Evolutionary conservation across 2,888 invertebrate genomes (phyloP), one percentile per base, ranked within the genome.

Genomic region (Apoderus coryli): DNA sequence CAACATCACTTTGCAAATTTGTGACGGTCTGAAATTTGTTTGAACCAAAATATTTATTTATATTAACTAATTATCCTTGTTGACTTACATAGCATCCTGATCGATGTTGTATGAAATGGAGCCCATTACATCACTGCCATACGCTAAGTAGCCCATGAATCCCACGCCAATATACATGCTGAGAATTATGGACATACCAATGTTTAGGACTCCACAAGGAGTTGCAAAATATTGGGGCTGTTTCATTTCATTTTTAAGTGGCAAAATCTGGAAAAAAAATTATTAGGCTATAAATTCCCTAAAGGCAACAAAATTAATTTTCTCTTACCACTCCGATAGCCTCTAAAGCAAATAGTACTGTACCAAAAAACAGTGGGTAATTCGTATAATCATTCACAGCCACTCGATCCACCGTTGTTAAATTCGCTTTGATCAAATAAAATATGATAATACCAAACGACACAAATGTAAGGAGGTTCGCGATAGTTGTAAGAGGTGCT

Each of bases 221-320:
- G 79, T 79, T 2, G 76, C 76, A 56, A 95, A 92, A 25, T 69
- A 65, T 44, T 71, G 70, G 0, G 90, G 90, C 0, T 74, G 73
- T 53, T 80, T 80, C 92, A 95, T 93, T 54, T 88, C 85, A 53
- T 92, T 93, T 57, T 93, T 90, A 43, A 95, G 54, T 0, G 95
- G 90, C 51, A 92, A 64, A 22, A 92, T 80, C 88, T 90, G 48
- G 50, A 50, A 37, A 25, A 35, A 26, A 30, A 10, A 77, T n/a
- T n/a, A n/a, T n/a, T n/a, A n/a, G n/a, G n/a, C n/a, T n/a, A n/a
- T n/a, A n/a, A n/a, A n/a, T n/a, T n/a, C n/a, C n/a, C n/a, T n/a
- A n/a, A n/a, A n/a, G n/a, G n/a, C n/a, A n/a, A n/a, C n/a, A n/a
- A n/a, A n/a, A n/a, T n/a, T n/a, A n/a, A n/a, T n/a, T n/a, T n/a